Base-by-base conservation (phyloP, 2,113 vertebrate genomes). In the Microtus montanus region DNA sequence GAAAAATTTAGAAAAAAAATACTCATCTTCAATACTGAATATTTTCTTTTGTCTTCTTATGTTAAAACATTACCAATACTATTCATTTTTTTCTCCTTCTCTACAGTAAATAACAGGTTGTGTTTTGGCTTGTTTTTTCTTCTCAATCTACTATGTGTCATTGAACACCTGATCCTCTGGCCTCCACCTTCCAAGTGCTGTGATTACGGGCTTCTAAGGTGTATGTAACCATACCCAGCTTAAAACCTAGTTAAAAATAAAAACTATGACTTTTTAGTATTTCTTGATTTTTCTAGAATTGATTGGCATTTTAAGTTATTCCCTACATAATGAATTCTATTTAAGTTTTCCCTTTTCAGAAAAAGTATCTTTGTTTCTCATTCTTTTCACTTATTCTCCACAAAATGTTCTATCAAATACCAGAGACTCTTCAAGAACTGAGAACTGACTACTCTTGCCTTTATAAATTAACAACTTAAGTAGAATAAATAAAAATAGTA, bases 71-170 rank as follows among this genome's bases (percentile, higher is more conserved):
- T 66, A 68, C 17, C 73, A 61, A 85, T 41, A 15, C 2, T 52
- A 44, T 74, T 26, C 7, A 49, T 49, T 24, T 15, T 52, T 52
- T 7, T 38, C 4, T 38, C 49, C 80, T 80, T 26, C 22, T 44
- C 7, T 88, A n/a, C 11, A 92, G 1, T 75, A 92, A 93, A 87
- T 70, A 91, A 79, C 63, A 71, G 61, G 89, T 74, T 89, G 87
- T 85, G 58, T 19, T n/a, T 71, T 71, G 35, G 8, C 17, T 22
- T 73, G 64, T 68, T 68, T 14, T 26, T 41, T 28, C 13, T 58
- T 63, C n/a, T 28, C 5, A 77, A 33, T 47, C 12, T 28, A 77
- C 44, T 77, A 3, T 77, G 9, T 52, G 44, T 1, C 30, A 5
- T 20, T 8, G 11, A 83, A n/a, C 0, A 38, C 35, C 35, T 61